These are phyloP conservation scores for Enteromius unitaeniatus DNA, from an alignment of 2,797 vertebrate species.

Conservation along the genomic window DNA sequence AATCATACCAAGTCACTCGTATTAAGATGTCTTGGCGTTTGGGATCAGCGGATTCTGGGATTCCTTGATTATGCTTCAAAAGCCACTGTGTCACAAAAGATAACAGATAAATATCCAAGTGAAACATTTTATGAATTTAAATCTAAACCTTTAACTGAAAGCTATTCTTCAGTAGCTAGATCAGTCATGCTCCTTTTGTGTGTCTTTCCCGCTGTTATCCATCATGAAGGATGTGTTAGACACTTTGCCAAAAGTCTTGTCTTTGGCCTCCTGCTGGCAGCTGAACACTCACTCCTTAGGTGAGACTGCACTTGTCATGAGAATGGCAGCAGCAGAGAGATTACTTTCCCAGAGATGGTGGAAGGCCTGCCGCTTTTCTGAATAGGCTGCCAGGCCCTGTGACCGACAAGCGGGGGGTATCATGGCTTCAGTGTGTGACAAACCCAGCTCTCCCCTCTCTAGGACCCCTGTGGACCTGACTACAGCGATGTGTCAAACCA, in stretches of 20 bases:
- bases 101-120: slow-evolving; percentile 36
- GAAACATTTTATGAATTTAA: slow-evolving; percentile 42
- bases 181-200: slow-evolving; percentile 59
- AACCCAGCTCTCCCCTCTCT: slow-evolving; percentile 60
- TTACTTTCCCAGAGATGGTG: slow-evolving; percentile 60
- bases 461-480: slow-evolving; percentile 63
- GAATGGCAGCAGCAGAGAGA: slow-evolving; percentile 64
- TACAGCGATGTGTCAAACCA: slow-evolving; percentile 67
- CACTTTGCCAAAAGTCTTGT: slow-evolving; percentile 66
- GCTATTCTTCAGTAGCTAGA: slow-evolving; percentile 64
- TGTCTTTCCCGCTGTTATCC: slow-evolving; percentile 70
- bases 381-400: slow-evolving; percentile 53
- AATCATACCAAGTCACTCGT: neutral
- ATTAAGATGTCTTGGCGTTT: neutral
- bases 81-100: slow-evolving; percentile 15
- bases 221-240: slow-evolving; percentile 61
- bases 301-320: slow-evolving; percentile 72
- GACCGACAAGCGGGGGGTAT: slow-evolving; percentile 62
- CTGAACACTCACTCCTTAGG: slow-evolving; percentile 70
- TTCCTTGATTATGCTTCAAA: neutral
- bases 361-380: slow-evolving; percentile 39
- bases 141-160: slow-evolving; percentile 61
- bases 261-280: slow-evolving; percentile 66
- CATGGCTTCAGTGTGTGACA: slow-evolving; percentile 54
- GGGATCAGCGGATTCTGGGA: neutral